Evolutionary conservation across 2,888 invertebrate genomes (phyloP).

Genomic region (Callosobruchus maculatus): DNA sequence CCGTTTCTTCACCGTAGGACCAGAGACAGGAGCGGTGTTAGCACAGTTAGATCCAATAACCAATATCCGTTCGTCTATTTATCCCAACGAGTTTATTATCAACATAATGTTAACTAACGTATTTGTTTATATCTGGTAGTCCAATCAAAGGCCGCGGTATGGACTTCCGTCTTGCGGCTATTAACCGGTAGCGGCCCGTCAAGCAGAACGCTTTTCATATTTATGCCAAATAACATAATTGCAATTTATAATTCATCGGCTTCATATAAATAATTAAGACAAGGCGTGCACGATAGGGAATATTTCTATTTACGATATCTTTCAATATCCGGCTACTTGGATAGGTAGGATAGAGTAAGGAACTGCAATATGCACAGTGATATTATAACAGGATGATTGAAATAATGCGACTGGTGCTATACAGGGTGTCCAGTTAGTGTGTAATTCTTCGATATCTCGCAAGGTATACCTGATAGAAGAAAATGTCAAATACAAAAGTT

Average conservation of each 20-base stretch:
- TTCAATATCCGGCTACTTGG: background rate
- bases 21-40: background rate
- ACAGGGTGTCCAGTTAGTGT: too few species aligned
- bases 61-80: background rate
- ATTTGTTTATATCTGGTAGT: background rate
- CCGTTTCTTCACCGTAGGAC: background rate
- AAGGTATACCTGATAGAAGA: too few species aligned
- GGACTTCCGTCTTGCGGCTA: background rate
- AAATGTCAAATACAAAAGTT: too few species aligned
- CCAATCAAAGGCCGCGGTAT: background rate
- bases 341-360: background rate
- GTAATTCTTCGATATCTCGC: too few species aligned
- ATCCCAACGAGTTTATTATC: background rate
- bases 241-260: background rate
- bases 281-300: background rate
- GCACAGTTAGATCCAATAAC: background rate
- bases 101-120: background rate
- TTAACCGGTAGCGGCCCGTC: background rate
- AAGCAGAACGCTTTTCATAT: background rate
- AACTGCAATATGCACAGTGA: too few species aligned
- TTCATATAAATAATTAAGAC: background rate
- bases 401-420: too few species aligned
- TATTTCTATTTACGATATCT: background rate
- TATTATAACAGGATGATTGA: too few species aligned
- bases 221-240: background rate